phyloP scores from a whole-genome alignment of 2,797 vertebrate species.

The Silurus aristotelis region DNA sequence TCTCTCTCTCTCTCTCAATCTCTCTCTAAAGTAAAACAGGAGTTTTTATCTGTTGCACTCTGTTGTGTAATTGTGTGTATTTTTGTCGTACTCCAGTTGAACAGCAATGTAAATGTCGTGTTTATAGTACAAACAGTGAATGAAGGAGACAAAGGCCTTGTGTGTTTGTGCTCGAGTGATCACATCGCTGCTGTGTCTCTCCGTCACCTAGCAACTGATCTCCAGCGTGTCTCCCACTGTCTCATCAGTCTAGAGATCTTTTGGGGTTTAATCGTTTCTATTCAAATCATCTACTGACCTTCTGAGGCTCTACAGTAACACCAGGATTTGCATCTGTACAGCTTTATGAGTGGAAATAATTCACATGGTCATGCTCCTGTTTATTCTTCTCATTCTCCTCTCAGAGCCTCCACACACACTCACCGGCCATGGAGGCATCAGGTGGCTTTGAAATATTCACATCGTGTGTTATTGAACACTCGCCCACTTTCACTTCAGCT shows the following conservation, averaged over 20 bases:
- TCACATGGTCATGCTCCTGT: not conserved
- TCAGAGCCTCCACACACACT: conserved; percentile 25
- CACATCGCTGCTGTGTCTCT: conserved; percentile 56
- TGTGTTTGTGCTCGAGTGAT: conserved; percentile 46
- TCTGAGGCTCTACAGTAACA: not conserved
- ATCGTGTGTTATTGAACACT: conserved; percentile 55
- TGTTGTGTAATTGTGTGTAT: not conserved
- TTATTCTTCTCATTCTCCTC: not conserved
- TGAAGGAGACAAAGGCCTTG: not conserved
- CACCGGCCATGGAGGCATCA: conserved; percentile 57
- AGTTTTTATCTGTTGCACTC: not conserved
- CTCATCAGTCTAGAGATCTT: not conserved
- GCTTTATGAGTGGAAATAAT: not conserved
- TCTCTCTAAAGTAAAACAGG: not conserved
- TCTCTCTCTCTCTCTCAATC: too few species aligned
- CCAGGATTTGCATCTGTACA: not conserved
- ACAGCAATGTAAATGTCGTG: conserved; percentile 14
- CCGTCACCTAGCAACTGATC: conserved; percentile 64
- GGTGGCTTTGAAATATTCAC: conserved; percentile 74
- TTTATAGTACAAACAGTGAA: not conserved
- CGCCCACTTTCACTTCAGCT: conserved; percentile 37
- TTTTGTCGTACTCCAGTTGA: not conserved
- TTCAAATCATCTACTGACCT: not conserved
- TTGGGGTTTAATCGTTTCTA: conserved; percentile 2
- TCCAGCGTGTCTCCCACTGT: not conserved